phyloP scores from a whole-genome alignment of 2,797 vertebrate genomes.

The Amazonetta brasiliensis region DNA sequence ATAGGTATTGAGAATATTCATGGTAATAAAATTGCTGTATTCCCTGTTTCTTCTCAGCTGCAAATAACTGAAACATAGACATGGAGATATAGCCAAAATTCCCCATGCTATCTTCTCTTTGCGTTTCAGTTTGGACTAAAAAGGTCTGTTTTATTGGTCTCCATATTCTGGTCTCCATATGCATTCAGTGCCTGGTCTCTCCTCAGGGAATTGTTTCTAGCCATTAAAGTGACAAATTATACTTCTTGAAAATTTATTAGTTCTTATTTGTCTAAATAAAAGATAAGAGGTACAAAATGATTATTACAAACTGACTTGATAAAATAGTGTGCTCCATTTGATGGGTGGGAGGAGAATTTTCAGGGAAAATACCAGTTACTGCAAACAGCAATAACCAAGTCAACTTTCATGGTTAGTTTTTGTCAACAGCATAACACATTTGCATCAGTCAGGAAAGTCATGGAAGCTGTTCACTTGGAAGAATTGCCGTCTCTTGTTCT shows the following conservation, averaged over 20 bases:
- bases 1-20: background rate
- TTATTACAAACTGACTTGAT: background rate
- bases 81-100: background rate
- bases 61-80: background rate
- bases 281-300: background rate
- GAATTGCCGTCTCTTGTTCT: conserved; percentile 62
- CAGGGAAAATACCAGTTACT: conserved; percentile 48
- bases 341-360: conserved; percentile 28
- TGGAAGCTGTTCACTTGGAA: conserved; percentile 69
- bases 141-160: background rate
- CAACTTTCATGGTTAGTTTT: conserved; percentile 61
- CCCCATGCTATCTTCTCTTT: background rate
- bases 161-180: background rate
- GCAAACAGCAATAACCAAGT: conserved; percentile 54
- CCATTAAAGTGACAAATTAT: background rate
- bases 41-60: background rate
- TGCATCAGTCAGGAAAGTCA: conserved; percentile 67
- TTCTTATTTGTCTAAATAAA: background rate
- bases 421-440: conserved; percentile 69
- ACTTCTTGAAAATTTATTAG: background rate
- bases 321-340: background rate
- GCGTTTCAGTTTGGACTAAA: background rate
- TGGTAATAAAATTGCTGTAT: background rate
- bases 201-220: background rate
- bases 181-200: background rate